Conservation (phyloP, 2,113 vertebrate genomes). For the Oryzias javanicus region DNA sequence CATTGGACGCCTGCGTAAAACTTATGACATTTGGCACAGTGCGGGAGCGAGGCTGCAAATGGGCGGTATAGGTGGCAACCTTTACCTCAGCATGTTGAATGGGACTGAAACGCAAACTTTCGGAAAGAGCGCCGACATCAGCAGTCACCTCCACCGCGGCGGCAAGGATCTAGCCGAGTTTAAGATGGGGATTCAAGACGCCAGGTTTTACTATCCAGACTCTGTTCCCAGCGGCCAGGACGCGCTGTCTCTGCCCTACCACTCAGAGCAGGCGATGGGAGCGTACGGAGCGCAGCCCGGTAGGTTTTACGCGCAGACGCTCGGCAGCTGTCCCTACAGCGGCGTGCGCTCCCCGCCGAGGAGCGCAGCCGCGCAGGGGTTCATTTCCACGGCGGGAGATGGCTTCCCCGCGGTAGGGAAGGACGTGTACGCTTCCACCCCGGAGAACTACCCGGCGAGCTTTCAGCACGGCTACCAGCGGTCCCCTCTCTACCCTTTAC, state of each 20-base stretch:
- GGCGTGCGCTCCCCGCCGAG: conserved; percentile 68
- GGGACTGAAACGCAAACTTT: conserved; percentile 81
- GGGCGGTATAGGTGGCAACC: conserved; percentile 84
- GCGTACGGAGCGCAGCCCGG: conserved; percentile 69
- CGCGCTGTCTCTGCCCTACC: conserved; percentile 68
- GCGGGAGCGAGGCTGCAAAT: conserved; percentile 75
- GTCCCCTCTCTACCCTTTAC: conserved; percentile 77
- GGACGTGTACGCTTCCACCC: conserved; percentile 67
- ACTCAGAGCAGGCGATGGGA: conserved; percentile 66
- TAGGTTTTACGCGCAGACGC: conserved; percentile 75
- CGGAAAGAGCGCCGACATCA: conserved; percentile 75
- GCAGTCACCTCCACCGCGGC: conserved; percentile 68
- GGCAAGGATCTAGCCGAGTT: conserved; percentile 75
- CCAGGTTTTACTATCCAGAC: conserved; percentile 77
- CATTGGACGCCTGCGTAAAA: conserved; percentile 38
- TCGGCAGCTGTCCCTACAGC: conserved; percentile 74
- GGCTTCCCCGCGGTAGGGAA: conserved; percentile 62
- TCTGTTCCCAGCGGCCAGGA: conserved; percentile 66
- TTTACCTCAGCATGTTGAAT: conserved; percentile 87
- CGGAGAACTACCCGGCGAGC: conserved; percentile 70
- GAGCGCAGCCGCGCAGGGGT: conserved; percentile 70
- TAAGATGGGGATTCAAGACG: conserved; percentile 80
- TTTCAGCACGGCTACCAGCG: conserved; percentile 78
- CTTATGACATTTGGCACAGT: conserved; percentile 71
- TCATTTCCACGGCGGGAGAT: conserved; percentile 68